Evolutionary conservation across 2,113 vertebrate genomes (phyloP).

Genomic region (Esox niger): DNA sequence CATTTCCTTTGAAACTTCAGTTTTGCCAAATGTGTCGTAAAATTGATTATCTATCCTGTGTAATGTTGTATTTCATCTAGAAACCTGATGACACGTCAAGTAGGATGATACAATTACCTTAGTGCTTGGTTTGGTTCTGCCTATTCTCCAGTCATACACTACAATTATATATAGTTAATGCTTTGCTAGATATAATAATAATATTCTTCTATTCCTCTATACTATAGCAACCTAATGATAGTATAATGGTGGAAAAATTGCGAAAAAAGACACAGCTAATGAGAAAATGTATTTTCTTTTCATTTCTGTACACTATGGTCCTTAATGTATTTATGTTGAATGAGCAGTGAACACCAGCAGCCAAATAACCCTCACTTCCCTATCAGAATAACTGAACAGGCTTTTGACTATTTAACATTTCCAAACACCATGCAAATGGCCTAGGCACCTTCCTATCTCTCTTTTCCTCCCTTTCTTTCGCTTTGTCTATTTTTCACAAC

Average conservation of each 20-base stretch:
- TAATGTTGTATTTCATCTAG: constrained; percentile 44
- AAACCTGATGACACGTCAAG: constrained; percentile 8
- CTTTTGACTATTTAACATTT: constrained; percentile 45
- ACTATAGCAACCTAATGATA: not conserved
- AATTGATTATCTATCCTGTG: constrained; percentile 34
- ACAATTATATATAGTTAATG: not conserved
- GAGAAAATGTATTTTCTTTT: constrained; percentile 22
- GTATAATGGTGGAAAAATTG: constrained; percentile 21
- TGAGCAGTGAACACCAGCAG: constrained; percentile 15
- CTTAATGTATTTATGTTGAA: constrained; percentile 52
- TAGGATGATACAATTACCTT: not conserved
- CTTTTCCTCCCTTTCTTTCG: too few species aligned
- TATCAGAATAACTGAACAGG: constrained; percentile 29
- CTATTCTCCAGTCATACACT: not conserved
- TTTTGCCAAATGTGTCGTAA: constrained; percentile 39
- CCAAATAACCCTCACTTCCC: constrained; percentile 28
- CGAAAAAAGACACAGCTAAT: constrained; percentile 34
- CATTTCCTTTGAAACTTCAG: constrained; percentile 36
- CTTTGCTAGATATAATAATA: not conserved
- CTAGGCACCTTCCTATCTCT: constrained; percentile 20
- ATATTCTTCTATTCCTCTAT: too few species aligned
- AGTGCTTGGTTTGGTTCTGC: not conserved
- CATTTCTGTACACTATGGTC: constrained; percentile 36
- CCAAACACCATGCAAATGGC: constrained; percentile 55
- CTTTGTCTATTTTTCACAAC: constrained; percentile 11